Percentiles rank a stretch among this genome's conserved stretches.
Conservation (phyloP, 2,797 vertebrate species). For the Discoglossus pictus region DNA sequence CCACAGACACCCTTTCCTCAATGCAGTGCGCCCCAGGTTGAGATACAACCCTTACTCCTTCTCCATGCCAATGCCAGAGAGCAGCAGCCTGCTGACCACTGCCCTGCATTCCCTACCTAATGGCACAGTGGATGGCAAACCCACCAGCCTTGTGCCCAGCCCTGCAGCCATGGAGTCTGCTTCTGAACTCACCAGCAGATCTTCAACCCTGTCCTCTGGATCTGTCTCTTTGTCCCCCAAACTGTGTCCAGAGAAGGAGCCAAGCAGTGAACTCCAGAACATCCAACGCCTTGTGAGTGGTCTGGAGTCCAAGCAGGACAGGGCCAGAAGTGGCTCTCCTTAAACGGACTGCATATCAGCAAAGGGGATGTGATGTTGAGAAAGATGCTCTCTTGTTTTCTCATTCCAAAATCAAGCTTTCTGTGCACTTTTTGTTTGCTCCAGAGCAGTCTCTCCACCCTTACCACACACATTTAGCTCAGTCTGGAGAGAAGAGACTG, state of each 20-base stretch:
- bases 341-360: constrained; percentile 59
- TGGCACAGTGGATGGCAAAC: constrained; percentile 74
- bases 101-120: constrained; percentile 76
- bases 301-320: constrained; percentile 88
- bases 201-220: constrained; percentile 85
- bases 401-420: constrained; percentile 56
- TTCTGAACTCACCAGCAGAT: constrained; percentile 91
- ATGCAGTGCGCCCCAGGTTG: constrained; percentile 87
- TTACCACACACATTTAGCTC: too few species aligned
- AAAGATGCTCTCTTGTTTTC: background rate
- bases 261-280: constrained; percentile 90
- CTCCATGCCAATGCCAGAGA: constrained; percentile 84
- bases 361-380: constrained; percentile 47
- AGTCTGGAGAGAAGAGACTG: constrained; percentile 3
- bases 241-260: constrained; percentile 83
- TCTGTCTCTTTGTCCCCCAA: constrained; percentile 89
- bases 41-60: constrained; percentile 94
- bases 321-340: constrained; percentile 86
- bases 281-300: constrained; percentile 97
- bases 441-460: constrained; percentile 12
- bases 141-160: constrained; percentile 73
- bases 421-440: constrained; percentile 55
- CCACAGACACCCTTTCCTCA: constrained; percentile 92
- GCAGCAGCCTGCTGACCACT: constrained; percentile 82
- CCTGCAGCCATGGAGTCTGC: constrained; percentile 83